These are phyloP conservation scores for Artemia franciscana DNA, from an alignment of 1,140 invertebrate genomes.

Conservation along the genomic window DNA sequence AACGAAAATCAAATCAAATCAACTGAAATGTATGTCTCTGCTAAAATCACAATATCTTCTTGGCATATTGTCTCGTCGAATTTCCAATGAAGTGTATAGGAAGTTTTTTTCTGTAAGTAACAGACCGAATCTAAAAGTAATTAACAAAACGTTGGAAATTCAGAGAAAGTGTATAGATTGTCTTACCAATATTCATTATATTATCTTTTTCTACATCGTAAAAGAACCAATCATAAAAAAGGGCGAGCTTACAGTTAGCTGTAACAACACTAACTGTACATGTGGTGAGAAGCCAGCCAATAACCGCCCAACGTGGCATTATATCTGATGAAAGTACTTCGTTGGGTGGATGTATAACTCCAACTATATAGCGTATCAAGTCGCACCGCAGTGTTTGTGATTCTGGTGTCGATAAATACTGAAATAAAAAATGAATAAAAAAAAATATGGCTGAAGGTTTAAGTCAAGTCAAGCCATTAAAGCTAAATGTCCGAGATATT, in stretches of 20 bases:
- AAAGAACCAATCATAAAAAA: conserved; percentile 95
- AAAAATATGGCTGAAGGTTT: background rate
- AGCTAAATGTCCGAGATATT: conserved; percentile 6
- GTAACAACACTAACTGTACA: conserved; percentile 82
- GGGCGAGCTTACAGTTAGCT: conserved; percentile 78
- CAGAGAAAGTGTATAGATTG: too few species aligned
- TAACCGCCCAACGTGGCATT: conserved; percentile 92
- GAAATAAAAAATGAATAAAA: conserved; percentile 17
- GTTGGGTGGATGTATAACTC: conserved; percentile 92
- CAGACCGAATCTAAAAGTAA: too few species aligned
- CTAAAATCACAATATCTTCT: too few species aligned
- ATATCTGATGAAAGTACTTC: conserved; percentile 92
- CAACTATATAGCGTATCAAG: conserved; percentile 89
- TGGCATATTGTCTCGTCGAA: too few species aligned
- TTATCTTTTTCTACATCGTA: conserved; percentile 88
- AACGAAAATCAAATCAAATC: too few species aligned
- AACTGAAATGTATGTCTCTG: too few species aligned
- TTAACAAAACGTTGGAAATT: too few species aligned
- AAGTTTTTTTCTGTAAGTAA: too few species aligned
- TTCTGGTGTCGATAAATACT: conserved; percentile 90
- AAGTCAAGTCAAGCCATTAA: background rate
- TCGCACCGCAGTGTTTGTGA: conserved; percentile 83
- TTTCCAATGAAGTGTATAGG: too few species aligned
- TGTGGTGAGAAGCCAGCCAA: conserved; percentile 88
- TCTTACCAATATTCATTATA: conserved; percentile 84